These are phyloP conservation scores for Diadromus collaris DNA, from an alignment of 2,888 invertebrate genomes.

Conservation along the genomic window DNA sequence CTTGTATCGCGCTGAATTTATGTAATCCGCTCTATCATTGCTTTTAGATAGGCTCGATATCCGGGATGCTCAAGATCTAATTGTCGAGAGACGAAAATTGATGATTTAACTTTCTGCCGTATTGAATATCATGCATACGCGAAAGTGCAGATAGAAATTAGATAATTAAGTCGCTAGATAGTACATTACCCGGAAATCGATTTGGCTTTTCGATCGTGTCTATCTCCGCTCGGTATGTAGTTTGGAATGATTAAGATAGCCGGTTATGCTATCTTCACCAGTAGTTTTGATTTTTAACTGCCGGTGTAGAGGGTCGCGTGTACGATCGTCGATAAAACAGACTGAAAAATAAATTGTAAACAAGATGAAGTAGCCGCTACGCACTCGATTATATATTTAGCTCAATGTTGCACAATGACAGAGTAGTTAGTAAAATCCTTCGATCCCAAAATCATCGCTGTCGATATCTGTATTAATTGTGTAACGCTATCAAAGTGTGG, in stretches of 20 bases:
- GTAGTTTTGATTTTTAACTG: not conserved
- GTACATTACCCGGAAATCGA: too few relatives aligned
- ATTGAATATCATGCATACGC: not conserved
- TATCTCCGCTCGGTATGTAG: not conserved
- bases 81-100: not conserved
- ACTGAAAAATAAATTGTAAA: not conserved
- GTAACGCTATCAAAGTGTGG: slow-evolving; percentile 70
- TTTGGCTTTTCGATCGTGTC: not conserved
- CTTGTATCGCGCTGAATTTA: slow-evolving; percentile 24
- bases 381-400: not conserved
- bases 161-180: not conserved
- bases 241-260: not conserved
- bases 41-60: slow-evolving; percentile 8
- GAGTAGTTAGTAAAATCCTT: not conserved
- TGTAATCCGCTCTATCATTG: slow-evolving; percentile 19
- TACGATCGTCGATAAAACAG: not conserved
- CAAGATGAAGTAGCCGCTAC: not conserved
- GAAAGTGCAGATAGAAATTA: not conserved
- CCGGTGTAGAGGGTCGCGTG: not conserved
- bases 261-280: not conserved
- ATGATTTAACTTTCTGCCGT: not conserved
- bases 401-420: not conserved
- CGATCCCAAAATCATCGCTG: slow-evolving; percentile 32
- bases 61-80: not conserved
- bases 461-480: slow-evolving; percentile 53